Conservation (phyloP, 2,797 vertebrate species). For the Fringilla coelebs region DNA sequence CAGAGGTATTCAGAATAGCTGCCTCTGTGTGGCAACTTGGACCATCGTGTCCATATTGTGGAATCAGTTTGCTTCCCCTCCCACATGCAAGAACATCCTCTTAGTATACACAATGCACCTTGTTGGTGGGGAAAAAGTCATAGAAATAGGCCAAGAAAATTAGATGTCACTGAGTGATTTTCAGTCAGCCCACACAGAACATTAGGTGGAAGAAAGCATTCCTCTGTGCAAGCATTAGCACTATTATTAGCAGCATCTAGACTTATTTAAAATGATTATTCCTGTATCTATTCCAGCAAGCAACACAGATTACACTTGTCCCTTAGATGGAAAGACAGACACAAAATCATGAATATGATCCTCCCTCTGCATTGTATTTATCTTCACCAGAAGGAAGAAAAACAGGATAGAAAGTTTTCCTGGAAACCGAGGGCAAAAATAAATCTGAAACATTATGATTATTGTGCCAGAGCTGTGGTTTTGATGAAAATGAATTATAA, state of each 20-base stretch:
- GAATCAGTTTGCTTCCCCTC: not conserved
- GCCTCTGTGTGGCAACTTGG: not conserved
- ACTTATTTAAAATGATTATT: constrained; percentile 27
- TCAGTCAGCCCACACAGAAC: constrained; percentile 23
- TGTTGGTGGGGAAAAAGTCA: not conserved
- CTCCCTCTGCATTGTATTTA: not conserved
- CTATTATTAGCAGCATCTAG: constrained; percentile 44
- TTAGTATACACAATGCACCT: not conserved
- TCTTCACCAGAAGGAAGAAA: not conserved
- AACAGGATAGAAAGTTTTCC: not conserved
- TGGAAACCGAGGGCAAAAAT: constrained; percentile 4
- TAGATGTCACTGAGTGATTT: not conserved
- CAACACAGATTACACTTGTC: not conserved
- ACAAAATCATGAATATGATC: constrained; percentile 19
- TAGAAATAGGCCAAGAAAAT: not conserved
- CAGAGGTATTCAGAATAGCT: not conserved
- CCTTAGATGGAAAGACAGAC: not conserved
- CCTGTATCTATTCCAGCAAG: constrained; percentile 8
- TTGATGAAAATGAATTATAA: not conserved
- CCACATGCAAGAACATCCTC: not conserved
- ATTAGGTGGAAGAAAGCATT: constrained; percentile 10
- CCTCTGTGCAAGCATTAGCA: not conserved
- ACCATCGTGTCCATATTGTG: not conserved
- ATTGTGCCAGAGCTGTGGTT: not conserved
- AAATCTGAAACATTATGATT: not conserved